Evolutionary conservation across 1,140 invertebrate species (phyloP).

Genomic region (Manduca sexta): DNA sequence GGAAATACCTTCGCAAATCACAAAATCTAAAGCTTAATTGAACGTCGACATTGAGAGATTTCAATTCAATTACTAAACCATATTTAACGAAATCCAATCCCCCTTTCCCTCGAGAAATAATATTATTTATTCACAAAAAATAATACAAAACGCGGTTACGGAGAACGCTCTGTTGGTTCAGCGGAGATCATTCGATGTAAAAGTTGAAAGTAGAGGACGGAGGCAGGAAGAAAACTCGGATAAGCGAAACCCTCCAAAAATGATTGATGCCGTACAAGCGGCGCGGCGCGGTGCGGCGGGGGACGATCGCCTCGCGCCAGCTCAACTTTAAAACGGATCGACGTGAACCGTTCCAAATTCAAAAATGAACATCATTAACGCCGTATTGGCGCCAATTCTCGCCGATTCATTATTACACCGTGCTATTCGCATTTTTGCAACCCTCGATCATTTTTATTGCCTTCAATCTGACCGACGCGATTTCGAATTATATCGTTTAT

Average conservation of each 20-base stretch:
- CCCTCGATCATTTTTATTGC: constrained; percentile 27
- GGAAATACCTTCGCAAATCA: constrained; percentile 57
- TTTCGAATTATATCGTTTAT: constrained; percentile 27
- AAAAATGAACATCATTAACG: constrained; percentile 68
- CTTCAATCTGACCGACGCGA: constrained; percentile 37
- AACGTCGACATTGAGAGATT: constrained; percentile 72
- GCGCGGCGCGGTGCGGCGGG: constrained; percentile 40
- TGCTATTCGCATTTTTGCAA: constrained; percentile 45
- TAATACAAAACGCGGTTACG: constrained; percentile 66
- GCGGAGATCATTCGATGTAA: constrained; percentile 68
- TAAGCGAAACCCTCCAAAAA: constrained; percentile 72
- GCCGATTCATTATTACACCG: constrained; percentile 53
- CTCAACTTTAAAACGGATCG: constrained; percentile 66
- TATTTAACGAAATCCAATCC: constrained; percentile 73
- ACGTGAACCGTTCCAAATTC: constrained; percentile 60
- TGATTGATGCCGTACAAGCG: constrained; percentile 63
- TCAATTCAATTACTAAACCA: constrained; percentile 74
- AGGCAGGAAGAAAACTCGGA: constrained; percentile 68
- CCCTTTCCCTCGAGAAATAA: constrained; percentile 67
- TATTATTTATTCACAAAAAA: constrained; percentile 73
- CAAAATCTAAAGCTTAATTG: constrained; percentile 69
- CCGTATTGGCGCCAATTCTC: constrained; percentile 43
- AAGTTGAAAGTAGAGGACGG: constrained; percentile 55
- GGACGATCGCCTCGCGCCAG: constrained; percentile 34
- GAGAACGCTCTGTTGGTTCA: constrained; percentile 66